These are phyloP conservation scores for Stegophylla sp. DNA, from an alignment of 2,888 invertebrate species.

Conservation along the genomic window DNA sequence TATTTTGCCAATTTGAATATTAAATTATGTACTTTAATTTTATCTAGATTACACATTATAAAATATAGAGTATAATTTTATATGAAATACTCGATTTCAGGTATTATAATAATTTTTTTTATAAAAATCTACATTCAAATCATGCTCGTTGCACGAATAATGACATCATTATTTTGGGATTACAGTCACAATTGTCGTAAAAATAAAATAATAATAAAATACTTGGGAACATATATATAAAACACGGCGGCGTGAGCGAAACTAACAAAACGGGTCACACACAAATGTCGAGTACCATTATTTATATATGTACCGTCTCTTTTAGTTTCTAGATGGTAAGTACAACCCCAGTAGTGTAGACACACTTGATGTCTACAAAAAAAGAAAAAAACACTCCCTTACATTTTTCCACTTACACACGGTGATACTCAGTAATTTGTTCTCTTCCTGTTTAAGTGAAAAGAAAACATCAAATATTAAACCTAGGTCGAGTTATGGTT, in stretches of 20 bases:
- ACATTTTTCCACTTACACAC: not conserved
- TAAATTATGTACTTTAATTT: too few species aligned
- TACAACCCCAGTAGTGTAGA: conserved; percentile 31
- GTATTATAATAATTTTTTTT: conserved; percentile 5
- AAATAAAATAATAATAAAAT: conserved; percentile 38
- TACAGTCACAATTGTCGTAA: conserved; percentile 29
- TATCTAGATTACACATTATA: too few species aligned
- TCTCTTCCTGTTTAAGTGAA: not conserved
- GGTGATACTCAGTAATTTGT: conserved; percentile 8
- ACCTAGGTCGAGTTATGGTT: not conserved
- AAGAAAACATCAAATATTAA: not conserved
- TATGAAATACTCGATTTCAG: not conserved
- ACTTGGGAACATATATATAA: conserved; percentile 20
- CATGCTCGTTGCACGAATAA: not conserved
- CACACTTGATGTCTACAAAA: conserved; percentile 26
- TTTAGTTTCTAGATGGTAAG: conserved; percentile 10
- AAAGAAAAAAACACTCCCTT: conserved; percentile 26
- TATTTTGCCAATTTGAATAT: not conserved
- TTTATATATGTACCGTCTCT: not conserved
- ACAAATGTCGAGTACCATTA: conserved; percentile 31
- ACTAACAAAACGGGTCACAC: conserved; percentile 26
- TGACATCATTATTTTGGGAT: conserved; percentile 42
- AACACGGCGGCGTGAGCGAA: not conserved
- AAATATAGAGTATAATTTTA: not conserved
- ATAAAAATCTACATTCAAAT: conserved; percentile 1